Evolutionary conservation across 2,113 vertebrate species (phyloP).

Genomic region (Strix aluco): DNA sequence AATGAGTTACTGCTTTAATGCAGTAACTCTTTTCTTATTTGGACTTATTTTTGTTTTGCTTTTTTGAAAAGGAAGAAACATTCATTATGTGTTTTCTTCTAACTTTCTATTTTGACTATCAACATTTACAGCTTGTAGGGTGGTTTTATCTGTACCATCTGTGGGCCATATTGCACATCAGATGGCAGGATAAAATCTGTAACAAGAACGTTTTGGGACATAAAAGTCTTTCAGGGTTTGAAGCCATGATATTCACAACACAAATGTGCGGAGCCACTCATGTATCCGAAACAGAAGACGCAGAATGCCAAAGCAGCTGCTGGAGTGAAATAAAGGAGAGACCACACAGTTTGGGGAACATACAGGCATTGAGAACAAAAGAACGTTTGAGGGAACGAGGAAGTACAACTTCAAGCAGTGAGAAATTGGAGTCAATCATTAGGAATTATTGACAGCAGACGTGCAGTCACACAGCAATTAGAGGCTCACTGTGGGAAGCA

Average conservation of each 20-base stretch:
- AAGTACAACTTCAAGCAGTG: neutral
- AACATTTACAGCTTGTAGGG: slow-evolving; percentile 15
- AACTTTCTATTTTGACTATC: slow-evolving; percentile 34
- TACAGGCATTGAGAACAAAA: neutral
- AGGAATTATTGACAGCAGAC: neutral
- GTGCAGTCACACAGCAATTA: neutral
- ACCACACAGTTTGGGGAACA: slow-evolving; percentile 12
- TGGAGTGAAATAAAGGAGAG: slow-evolving; percentile 31
- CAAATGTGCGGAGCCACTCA: neutral
- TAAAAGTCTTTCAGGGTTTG: slow-evolving; percentile 7
- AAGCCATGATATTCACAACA: slow-evolving; percentile 13
- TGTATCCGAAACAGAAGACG: neutral
- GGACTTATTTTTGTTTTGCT: neutral
- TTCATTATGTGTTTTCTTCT: slow-evolving; percentile 22
- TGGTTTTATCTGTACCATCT: slow-evolving; percentile 40
- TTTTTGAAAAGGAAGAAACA: slow-evolving; percentile 3
- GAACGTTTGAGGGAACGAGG: neutral
- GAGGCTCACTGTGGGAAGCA: neutral
- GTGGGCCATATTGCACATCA: slow-evolving; percentile 52
- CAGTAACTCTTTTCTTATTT: neutral
- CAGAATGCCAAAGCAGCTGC: slow-evolving; percentile 41
- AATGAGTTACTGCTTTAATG: neutral
- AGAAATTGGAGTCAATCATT: neutral
- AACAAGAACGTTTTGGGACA: neutral
- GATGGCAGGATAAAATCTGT: slow-evolving; percentile 46